A percentile compares a stretch with the other conserved stretches of the same genome.
phyloP scores from a whole-genome alignment of 1,140 invertebrate species.

The Pteromalus puparum region DNA sequence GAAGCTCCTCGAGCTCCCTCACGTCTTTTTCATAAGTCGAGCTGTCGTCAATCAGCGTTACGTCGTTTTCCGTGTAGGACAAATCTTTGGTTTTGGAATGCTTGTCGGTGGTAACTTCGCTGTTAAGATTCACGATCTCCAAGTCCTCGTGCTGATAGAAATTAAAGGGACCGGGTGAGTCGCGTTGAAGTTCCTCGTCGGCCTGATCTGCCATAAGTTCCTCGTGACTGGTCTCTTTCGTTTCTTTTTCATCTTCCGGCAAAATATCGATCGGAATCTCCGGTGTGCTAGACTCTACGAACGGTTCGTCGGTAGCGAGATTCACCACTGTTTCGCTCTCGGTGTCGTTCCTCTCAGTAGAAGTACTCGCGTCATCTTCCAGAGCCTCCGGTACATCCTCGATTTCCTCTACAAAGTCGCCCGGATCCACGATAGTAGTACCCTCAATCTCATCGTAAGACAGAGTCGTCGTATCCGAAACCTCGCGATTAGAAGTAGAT shows the following conservation, averaged over 20 bases:
- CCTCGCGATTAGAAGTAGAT: background rate
- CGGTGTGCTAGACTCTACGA: background rate
- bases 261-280: background rate
- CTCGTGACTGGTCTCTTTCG: slow-evolving; percentile 48
- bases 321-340: background rate
- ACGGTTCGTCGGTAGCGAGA: slow-evolving; percentile 2
- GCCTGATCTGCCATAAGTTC: slow-evolving; percentile 42
- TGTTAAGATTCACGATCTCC: slow-evolving; percentile 73
- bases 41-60: slow-evolving; percentile 42
- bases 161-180: slow-evolving; percentile 59
- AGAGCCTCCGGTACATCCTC: background rate
- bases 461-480: background rate
- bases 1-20: slow-evolving; percentile 62
- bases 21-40: slow-evolving; percentile 34
- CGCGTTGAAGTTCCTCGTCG: slow-evolving; percentile 62
- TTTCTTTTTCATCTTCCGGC: background rate
- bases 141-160: slow-evolving; percentile 69
- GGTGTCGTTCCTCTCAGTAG: background rate
- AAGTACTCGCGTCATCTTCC: background rate
- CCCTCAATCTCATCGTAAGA: background rate
- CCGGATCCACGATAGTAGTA: background rate
- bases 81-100: slow-evolving; percentile 3
- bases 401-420: background rate
- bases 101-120: slow-evolving; percentile 51
- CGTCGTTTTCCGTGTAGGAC: background rate